Evolutionary conservation across 2,888 invertebrate genomes (phyloP).

Genomic region (Drosophila recens): DNA sequence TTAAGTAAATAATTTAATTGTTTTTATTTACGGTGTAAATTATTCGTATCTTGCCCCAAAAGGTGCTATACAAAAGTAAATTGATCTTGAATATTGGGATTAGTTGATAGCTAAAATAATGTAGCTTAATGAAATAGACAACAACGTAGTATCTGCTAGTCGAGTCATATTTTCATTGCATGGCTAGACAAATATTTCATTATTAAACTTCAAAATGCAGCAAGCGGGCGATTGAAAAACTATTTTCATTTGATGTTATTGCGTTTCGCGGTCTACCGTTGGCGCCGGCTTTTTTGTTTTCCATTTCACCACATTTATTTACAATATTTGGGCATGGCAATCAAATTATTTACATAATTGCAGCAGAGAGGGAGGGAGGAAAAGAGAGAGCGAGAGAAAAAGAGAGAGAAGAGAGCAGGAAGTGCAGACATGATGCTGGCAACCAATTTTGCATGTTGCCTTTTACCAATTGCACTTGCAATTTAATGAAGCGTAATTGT

Average conservation of each 20-base stretch:
- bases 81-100: too few species aligned
- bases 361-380: slow-evolving; percentile 6
- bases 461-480: slow-evolving; percentile 70
- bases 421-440: slow-evolving; percentile 45
- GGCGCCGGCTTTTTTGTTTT: slow-evolving; percentile 44
- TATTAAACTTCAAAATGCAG: slow-evolving; percentile 53
- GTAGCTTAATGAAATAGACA: not conserved
- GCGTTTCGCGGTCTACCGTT: slow-evolving; percentile 67
- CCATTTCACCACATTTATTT: slow-evolving; percentile 62
- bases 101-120: too few species aligned
- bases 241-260: slow-evolving; percentile 73
- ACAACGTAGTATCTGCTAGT: slow-evolving; percentile 17
- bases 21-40: too few species aligned
- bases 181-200: slow-evolving; percentile 60
- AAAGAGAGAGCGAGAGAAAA: not conserved
- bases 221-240: slow-evolving; percentile 53
- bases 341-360: slow-evolving; percentile 80
- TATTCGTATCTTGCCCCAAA: too few species aligned
- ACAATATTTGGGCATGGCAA: slow-evolving; percentile 67
- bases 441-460: slow-evolving; percentile 60
- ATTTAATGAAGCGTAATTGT: slow-evolving; percentile 80
- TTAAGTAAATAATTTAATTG: too few species aligned
- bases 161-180: not conserved
- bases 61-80: too few species aligned
- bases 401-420: not conserved